Percentiles rank a stretch among this genome's conserved stretches.
Evolutionary conservation across 2,113 vertebrate species (phyloP).

Genomic region (Hyperopisus bebe): DNA sequence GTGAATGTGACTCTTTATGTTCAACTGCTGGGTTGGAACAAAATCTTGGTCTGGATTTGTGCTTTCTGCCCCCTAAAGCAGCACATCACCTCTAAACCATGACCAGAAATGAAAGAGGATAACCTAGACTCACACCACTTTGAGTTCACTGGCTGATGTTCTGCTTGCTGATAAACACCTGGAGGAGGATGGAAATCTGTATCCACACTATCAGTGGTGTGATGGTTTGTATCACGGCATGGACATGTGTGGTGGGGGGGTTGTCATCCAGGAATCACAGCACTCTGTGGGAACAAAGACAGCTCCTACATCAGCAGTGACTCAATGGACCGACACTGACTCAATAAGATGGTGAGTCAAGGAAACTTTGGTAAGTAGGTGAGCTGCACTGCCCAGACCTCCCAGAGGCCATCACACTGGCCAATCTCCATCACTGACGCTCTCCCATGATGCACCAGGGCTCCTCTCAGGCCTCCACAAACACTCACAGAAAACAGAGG

Average conservation of each 20-base stretch:
- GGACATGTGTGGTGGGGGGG: neutral
- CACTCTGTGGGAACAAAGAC: slow-evolving; percentile 19
- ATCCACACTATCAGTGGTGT: neutral
- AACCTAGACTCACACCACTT: neutral
- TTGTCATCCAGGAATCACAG: slow-evolving; percentile 29
- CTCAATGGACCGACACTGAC: neutral
- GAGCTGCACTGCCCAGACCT: neutral
- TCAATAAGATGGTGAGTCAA: slow-evolving; percentile 21
- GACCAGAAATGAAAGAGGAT: neutral
- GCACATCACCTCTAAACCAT: neutral
- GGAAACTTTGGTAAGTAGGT: slow-evolving; percentile 16
- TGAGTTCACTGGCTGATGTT: neutral
- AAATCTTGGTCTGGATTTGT: too few species aligned
- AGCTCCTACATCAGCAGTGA: slow-evolving; percentile 13
- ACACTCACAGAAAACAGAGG: neutral
- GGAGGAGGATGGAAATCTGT: neutral
- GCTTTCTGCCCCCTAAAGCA: neutral
- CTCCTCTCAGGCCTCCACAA: neutral
- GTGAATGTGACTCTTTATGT: too few species aligned
- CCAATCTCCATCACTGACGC: neutral
- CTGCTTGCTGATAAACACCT: slow-evolving; percentile 21
- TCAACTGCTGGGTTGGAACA: too few species aligned
- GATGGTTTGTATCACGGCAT: neutral
- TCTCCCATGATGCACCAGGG: neutral
- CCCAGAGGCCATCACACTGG: neutral